These are phyloP conservation scores for Trachythela sp. DNA, from an alignment of 64 coral and sea anemone genomes.

Conservation along the genomic window DNA sequence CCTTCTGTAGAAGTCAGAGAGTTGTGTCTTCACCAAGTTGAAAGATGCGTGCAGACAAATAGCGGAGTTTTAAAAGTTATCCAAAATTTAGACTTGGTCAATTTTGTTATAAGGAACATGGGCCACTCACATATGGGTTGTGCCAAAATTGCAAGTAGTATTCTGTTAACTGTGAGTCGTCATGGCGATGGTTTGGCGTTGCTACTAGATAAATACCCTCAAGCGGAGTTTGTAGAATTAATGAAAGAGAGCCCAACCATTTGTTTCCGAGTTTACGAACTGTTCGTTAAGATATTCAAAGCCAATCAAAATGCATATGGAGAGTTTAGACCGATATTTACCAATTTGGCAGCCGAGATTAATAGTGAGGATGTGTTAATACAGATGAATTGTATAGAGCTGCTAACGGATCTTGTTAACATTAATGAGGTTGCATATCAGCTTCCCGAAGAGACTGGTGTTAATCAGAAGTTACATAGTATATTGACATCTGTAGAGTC, in stretches of 20 bases:
- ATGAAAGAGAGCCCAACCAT: conserved; percentile 57
- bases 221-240: conserved; percentile 73
- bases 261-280: conserved; percentile 77
- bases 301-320: conserved; percentile 49
- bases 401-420: conserved; percentile 60
- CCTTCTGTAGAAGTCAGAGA: conserved; percentile 74
- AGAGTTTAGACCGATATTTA: conserved; percentile 57
- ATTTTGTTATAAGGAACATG: conserved; percentile 60
- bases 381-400: conserved; percentile 79
- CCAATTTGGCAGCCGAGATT: conserved; percentile 61
- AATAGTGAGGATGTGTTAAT: conserved; percentile 73
- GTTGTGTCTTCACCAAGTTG: conserved; percentile 71
- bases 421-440: conserved; percentile 52
- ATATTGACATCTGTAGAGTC: conserved; percentile 57
- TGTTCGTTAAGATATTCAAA: conserved; percentile 55
- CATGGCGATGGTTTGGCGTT: conserved; percentile 69
- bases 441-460: conserved; percentile 64
- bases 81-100: conserved; percentile 69
- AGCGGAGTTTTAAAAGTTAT: conserved; percentile 72
- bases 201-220: conserved; percentile 64
- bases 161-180: conserved; percentile 67
- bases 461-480: conserved; percentile 57
- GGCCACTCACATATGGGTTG: conserved; percentile 54
- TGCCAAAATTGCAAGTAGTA: conserved; percentile 62
- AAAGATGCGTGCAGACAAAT: conserved; percentile 61